Evolutionary conservation across 1,140 invertebrate species (phyloP).

Genomic region (Ephestia elutella): DNA sequence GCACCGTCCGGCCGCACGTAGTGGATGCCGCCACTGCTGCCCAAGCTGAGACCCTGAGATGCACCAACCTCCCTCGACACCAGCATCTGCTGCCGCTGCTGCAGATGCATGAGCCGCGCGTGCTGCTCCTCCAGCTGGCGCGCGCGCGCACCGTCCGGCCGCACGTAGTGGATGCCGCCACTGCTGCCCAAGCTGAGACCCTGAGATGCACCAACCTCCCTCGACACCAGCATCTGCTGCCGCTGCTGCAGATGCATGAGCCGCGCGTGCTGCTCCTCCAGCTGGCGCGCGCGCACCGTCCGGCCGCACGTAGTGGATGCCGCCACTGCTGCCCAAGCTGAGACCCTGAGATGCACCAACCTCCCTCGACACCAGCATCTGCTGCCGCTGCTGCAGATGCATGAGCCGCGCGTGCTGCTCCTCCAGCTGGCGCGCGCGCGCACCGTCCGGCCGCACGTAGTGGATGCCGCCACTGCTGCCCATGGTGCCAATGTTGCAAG

Average conservation of each 20-base stretch:
- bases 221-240: constrained; percentile 63
- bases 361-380: constrained; percentile 62
- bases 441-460: constrained; percentile 21
- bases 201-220: constrained; percentile 36
- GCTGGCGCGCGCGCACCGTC: constrained; percentile 35
- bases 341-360: constrained; percentile 24
- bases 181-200: constrained; percentile 18
- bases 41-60: constrained; percentile 13
- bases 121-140: constrained; percentile 35
- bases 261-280: constrained; percentile 53
- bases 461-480: constrained; percentile 13
- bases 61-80: constrained; percentile 53
- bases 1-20: constrained; percentile 24
- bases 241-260: constrained; percentile 55
- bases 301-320: constrained; percentile 13
- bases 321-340: constrained; percentile 20
- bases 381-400: constrained; percentile 56
- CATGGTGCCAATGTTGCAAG: constrained; percentile 29
- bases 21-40: constrained; percentile 15
- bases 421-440: constrained; percentile 38
- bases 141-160: too few relatives aligned
- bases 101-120: constrained; percentile 56
- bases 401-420: constrained; percentile 58
- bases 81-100: constrained; percentile 59
- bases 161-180: constrained; percentile 16